Base-by-base conservation (phyloP, 1,140 invertebrate species). In the Aphidius ervi region DNA sequence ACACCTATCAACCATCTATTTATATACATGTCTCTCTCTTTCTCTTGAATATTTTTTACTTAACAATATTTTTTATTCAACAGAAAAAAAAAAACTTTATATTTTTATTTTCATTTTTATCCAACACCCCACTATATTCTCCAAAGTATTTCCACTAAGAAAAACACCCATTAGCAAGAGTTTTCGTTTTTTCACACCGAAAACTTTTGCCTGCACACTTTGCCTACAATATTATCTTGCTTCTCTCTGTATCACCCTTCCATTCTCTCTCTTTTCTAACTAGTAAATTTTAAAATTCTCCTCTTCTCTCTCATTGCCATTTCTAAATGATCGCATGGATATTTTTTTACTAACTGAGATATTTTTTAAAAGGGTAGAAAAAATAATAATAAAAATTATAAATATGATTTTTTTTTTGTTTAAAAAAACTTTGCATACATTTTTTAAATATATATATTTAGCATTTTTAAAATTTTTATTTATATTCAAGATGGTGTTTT, bases 101-200 rank as follows among this genome's bases (percentile, higher is more conserved):
- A 41, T 54, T 54, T 54, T 41, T 54, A 41, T 54, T 54, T 54
- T 39, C 42, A 16, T 6, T n/a, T 43, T 46, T 9, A n/a, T n/a
- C 40, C 43, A 37, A 43, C 40, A 41, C 45, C 49, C 40, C 46
- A 58, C 6, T 52, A 45, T 56, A 48, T 59, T 53, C 41, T 59
- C 62, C 75, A 75, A 78, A 77, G 71, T 75, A 76, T 77, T 74
- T 70, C 69, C 61, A 65, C 73, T 68, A 79, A 78, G 77, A 76
- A 79, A 79, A 78, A 76, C 75, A 77, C 75, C 75, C 76, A 77
- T 77, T 79, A 79, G 76, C 74, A 67, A 74, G 75, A 77, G 76
- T 79, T 79, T 76, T 79, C 73, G 74, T 70, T 76, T 77, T 76
- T 77, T 31, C 23, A 31, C 74, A 74, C 73, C 68, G 65, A 70